Conservation (phyloP, 2,113 vertebrate species). For the Ciconia boyciana region DNA sequence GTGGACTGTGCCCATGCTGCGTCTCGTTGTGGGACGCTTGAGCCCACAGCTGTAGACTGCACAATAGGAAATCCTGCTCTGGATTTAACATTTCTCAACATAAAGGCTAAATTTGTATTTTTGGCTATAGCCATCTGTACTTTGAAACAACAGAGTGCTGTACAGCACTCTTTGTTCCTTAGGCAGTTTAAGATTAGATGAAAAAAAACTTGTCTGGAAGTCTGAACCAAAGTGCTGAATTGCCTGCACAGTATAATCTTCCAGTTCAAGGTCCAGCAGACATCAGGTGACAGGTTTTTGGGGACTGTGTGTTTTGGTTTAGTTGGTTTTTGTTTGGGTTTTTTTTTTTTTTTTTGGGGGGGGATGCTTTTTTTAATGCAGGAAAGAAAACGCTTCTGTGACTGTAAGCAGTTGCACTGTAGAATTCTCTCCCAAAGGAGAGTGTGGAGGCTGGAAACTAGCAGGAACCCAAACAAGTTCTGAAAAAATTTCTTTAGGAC, state of each 20-base stretch:
- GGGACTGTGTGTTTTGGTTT: not conserved
- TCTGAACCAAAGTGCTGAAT: not conserved
- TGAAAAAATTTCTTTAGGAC: not conserved
- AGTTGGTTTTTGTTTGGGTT: not conserved
- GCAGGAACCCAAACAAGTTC: not conserved
- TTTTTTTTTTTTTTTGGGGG: not conserved
- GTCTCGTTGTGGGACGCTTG: not conserved
- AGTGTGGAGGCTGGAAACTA: not conserved
- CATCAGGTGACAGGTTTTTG: not conserved
- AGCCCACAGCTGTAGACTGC: slow-evolving; percentile 4
- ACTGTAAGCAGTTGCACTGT: not conserved
- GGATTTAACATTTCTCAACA: not conserved
- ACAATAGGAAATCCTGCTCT: slow-evolving; percentile 31
- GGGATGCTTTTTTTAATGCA: not conserved
- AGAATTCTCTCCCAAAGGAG: not conserved
- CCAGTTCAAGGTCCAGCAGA: not conserved
- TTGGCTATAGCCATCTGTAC: not conserved
- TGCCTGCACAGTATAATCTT: not conserved
- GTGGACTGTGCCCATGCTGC: not conserved
- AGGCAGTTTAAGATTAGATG: slow-evolving; percentile 1
- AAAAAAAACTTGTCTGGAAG: slow-evolving; percentile 17
- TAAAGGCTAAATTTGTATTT: slow-evolving; percentile 20
- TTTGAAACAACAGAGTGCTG: not conserved
- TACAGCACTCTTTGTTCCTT: not conserved
- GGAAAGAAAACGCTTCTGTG: not conserved